These are phyloP conservation scores for Penaeus chinensis DNA, from an alignment of 1,140 invertebrate species.

Conservation along the genomic window DNA sequence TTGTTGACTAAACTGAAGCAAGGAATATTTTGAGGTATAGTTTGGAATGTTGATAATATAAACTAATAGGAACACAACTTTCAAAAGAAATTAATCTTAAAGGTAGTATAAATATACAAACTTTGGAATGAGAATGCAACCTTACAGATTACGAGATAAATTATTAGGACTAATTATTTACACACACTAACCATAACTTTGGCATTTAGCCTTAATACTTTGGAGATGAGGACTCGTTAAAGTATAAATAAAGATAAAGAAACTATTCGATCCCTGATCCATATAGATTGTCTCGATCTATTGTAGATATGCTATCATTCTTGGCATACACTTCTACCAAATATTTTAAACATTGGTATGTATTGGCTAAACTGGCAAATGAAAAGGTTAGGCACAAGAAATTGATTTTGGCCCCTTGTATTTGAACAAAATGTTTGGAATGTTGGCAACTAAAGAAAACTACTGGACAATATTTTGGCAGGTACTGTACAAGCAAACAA, in stretches of 20 bases:
- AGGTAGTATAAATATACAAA: conserved; percentile 54
- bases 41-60: conserved; percentile 36
- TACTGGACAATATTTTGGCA: conserved; percentile 60
- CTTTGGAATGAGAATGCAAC: conserved; percentile 57
- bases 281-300: conserved; percentile 50
- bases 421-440: conserved; percentile 60
- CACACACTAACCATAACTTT: conserved; percentile 60
- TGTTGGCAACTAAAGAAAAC: conserved; percentile 61
- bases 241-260: conserved; percentile 46
- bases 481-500: conserved; percentile 59
- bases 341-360: background rate
- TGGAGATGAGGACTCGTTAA: conserved; percentile 34
- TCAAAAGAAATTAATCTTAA: conserved; percentile 23
- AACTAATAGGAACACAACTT: conserved; percentile 61
- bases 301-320: conserved; percentile 55
- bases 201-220: conserved; percentile 60
- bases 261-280: conserved; percentile 52
- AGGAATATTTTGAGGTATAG: conserved; percentile 43
- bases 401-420: conserved; percentile 57
- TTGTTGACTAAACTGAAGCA: conserved; percentile 33
- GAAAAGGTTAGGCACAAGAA: conserved; percentile 60
- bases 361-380: conserved; percentile 11
- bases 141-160: conserved; percentile 57
- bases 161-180: conserved; percentile 56
- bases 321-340: conserved; percentile 24